Evolutionary conservation across 2,797 vertebrate species (phyloP), one percentile per base, ranked within the genome.

Genomic region (Octomys mimax): DNA sequence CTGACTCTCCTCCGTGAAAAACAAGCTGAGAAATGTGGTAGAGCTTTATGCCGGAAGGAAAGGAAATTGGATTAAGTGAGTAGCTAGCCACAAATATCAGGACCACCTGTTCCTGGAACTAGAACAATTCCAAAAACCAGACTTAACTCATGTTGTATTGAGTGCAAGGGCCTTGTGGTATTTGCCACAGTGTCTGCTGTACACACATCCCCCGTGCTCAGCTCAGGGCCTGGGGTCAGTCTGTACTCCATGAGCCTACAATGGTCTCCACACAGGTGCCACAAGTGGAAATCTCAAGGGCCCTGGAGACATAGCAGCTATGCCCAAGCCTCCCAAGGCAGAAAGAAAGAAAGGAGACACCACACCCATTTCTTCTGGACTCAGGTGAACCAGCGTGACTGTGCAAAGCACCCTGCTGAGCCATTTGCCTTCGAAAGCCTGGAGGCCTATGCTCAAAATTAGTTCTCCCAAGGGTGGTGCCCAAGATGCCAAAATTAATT

Each of bases 401-500:
- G 49, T 83, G 81, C 36, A 24, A 78, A 89, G 49, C 49, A 6
- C 24, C 42, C 59, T 54, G 31, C 57, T 33, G 2, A 46, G 18
- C 42, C 8, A 2, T 79, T 73, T 39, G 16, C 82, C 49, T 92
- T 90, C 68, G 54, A 28, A 33, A 94, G 16, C 73, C 66, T 77
- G 6, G 36, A 87, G 70, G 80, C 46, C 57, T 86, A 57, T 22
- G 21, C 87, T 92, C 89, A n/a, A 70, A 90, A 95, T 87, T 70
- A 80, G 91, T 79, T 78, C 46, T 66, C 80, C 9, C 49, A 33
- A 71, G 64, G n/a, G 68, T 36, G 52, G 42, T 81, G 54, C 42
- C 62, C 78, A 82, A 52, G 68, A 66, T 88, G 86, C 86, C 78
- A 88, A 82, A 75, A 82, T 82, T 54, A 82, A 75, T 75, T 77